Evolutionary conservation across 92 coral and sea anemone species (phyloP).

Genomic region (Porites rus): DNA sequence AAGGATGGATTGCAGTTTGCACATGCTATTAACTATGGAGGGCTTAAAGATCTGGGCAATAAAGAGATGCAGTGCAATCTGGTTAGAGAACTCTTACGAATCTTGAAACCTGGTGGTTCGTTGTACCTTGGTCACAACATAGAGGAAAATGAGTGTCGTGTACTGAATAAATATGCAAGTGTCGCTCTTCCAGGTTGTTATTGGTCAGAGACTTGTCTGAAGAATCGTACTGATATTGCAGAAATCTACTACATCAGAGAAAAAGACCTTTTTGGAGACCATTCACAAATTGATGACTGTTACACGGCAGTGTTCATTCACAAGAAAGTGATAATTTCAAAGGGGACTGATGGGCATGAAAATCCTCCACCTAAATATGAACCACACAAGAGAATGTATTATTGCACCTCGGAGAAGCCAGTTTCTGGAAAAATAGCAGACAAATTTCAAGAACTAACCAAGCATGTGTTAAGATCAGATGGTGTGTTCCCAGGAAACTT

Average conservation of each 20-base stretch:
- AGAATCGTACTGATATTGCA: constrained; percentile 68
- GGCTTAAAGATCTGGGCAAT: constrained; percentile 71
- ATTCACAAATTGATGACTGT: constrained; percentile 76
- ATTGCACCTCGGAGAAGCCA: constrained; percentile 12
- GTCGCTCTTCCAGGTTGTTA: constrained; percentile 78
- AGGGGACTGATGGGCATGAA: constrained; percentile 41
- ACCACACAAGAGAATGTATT: constrained; percentile 67
- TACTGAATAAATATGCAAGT: constrained; percentile 64
- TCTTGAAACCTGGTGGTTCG: constrained; percentile 90
- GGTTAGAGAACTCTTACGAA: constrained; percentile 76
- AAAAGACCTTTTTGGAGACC: constrained; percentile 78
- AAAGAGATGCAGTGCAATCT: constrained; percentile 71
- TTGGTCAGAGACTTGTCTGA: constrained; percentile 84
- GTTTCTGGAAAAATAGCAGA: neutral
- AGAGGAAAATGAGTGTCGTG: constrained; percentile 76
- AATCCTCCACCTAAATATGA: constrained; percentile 47
- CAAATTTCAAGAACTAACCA: neutral
- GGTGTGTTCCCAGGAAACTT: constrained; percentile 22
- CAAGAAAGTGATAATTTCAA: constrained; percentile 68
- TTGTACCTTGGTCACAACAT: constrained; percentile 89
- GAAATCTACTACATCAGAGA: constrained; percentile 89
- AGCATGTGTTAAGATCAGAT: neutral
- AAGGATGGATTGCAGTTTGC: constrained; percentile 3
- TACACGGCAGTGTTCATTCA: constrained; percentile 91
- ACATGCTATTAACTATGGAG: constrained; percentile 93